A percentile compares a stretch with the other conserved stretches of the same genome.
Evolutionary conservation across 2,888 invertebrate genomes (phyloP).

Genomic region (Hermaeophaga mercurialis): DNA sequence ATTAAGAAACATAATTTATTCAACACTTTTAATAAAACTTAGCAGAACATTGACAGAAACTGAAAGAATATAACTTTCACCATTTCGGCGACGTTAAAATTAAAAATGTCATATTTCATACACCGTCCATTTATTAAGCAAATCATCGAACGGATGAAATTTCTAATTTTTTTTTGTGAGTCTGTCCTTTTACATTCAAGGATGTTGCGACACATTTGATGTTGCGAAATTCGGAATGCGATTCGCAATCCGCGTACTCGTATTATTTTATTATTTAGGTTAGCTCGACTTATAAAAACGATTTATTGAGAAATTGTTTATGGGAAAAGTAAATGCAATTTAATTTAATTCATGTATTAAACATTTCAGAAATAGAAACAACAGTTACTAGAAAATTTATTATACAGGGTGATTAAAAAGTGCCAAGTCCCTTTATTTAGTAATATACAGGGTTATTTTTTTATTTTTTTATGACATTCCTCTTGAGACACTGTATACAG

Average conservation of each 20-base stretch:
- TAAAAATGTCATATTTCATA: neutral
- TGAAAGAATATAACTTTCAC: neutral
- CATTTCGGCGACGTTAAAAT: neutral
- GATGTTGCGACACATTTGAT: neutral
- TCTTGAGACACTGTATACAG: too few species aligned
- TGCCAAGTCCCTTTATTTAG: too few species aligned
- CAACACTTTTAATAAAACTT: too few species aligned
- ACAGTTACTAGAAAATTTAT: too few species aligned
- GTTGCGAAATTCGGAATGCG: neutral
- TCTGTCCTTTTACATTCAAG: neutral
- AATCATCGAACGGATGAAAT: neutral
- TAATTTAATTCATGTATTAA: neutral
- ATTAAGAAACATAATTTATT: too few species aligned
- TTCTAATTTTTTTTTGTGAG: neutral
- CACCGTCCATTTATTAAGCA: neutral
- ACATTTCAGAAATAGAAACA: too few species aligned
- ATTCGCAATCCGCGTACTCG: neutral
- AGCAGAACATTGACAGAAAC: too few species aligned
- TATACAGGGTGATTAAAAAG: too few species aligned
- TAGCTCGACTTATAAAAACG: neutral
- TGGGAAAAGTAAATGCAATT: neutral
- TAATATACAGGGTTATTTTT: too few species aligned
- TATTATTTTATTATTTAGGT: constrained; percentile 1
- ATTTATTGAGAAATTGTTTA: neutral
- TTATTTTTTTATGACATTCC: too few species aligned